Percentiles rank a stretch among this genome's conserved stretches.
These are phyloP conservation scores for Asarcornis scutulata DNA, from an alignment of 2,113 vertebrate genomes.

Conservation along the genomic window DNA sequence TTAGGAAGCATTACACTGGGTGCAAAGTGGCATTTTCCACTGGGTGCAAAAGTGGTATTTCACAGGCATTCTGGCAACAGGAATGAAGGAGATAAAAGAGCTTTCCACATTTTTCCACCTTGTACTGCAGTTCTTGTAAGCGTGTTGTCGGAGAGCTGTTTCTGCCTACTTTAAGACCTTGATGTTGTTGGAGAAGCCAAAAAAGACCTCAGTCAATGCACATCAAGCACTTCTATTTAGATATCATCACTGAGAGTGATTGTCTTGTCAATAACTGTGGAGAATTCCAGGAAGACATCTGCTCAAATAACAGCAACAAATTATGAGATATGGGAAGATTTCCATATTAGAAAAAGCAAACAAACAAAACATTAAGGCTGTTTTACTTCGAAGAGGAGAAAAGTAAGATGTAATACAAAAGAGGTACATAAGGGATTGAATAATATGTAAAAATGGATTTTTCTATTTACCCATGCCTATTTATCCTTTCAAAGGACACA, in stretches of 20 bases:
- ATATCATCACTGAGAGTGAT: neutral
- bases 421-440: neutral
- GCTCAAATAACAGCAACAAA: conserved; percentile 21
- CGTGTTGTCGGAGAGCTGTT: neutral
- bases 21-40: neutral
- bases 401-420: conserved; percentile 20
- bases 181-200: neutral
- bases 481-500: conserved; percentile 22
- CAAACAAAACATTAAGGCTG: conserved; percentile 18
- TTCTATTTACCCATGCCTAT: conserved; percentile 6
- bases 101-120: neutral
- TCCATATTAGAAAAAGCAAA: conserved; percentile 29
- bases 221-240: neutral
- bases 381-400: conserved; percentile 26
- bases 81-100: neutral
- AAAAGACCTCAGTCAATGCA: neutral
- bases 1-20: neutral
- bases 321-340: neutral
- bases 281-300: conserved; percentile 41
- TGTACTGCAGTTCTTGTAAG: neutral
- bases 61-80: neutral
- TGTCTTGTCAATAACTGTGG: neutral
- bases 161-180: neutral
- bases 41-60: neutral
- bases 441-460: neutral